Conservation (phyloP, 1,140 invertebrate genomes). For the Ephestia elutella region DNA sequence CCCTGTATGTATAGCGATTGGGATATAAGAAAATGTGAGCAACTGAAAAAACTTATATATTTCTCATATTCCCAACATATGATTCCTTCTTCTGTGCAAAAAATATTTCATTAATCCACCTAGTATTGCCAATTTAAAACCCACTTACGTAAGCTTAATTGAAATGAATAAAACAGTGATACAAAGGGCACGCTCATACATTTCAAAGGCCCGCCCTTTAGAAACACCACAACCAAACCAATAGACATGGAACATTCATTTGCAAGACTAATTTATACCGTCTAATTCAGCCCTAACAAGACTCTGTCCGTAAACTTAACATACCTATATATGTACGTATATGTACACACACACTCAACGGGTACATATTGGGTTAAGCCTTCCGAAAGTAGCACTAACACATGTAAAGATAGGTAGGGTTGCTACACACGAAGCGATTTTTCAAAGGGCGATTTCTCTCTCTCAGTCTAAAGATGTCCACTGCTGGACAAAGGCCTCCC, state of each 20-base stretch:
- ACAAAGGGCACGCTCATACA: not conserved
- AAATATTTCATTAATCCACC: not conserved
- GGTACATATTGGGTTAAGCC: slow-evolving; percentile 61
- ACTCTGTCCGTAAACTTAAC: slow-evolving; percentile 51
- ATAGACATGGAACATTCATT: slow-evolving; percentile 42
- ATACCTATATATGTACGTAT: slow-evolving; percentile 36
- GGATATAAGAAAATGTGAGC: too few relatives aligned
- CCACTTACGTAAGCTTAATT: not conserved
- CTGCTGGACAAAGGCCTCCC: too few relatives aligned
- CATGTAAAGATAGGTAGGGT: slow-evolving; percentile 10
- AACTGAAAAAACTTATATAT: too few relatives aligned
- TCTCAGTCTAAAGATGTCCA: too few relatives aligned
- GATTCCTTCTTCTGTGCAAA: not conserved
- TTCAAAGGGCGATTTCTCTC: too few relatives aligned
- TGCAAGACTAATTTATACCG: slow-evolving; percentile 60
- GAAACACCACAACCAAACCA: slow-evolving; percentile 14
- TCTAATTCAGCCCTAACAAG: slow-evolving; percentile 68
- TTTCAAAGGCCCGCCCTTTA: not conserved
- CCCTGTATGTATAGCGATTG: too few relatives aligned
- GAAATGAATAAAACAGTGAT: not conserved
- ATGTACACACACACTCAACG: slow-evolving; percentile 17
- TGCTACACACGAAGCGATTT: not conserved
- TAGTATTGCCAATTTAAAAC: not conserved
- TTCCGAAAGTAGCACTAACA: slow-evolving; percentile 62
- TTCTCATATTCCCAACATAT: too few relatives aligned